Conservation (phyloP, 2,888 invertebrate genomes). For the Gastrophysa polygoni region DNA sequence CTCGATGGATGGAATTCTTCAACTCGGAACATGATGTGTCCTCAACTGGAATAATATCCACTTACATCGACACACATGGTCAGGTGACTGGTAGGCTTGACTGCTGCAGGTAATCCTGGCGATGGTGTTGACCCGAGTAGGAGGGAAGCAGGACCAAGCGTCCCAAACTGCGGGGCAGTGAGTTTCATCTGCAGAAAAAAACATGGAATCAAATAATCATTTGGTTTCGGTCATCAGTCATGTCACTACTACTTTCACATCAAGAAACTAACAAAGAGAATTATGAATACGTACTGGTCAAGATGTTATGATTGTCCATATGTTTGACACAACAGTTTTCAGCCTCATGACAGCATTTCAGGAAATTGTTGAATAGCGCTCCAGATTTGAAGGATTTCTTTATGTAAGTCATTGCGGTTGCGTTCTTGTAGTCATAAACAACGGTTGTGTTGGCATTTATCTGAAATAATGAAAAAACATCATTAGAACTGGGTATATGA, state of each 20-base stretch:
- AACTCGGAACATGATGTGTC: too few species aligned
- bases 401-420: conserved; percentile 37
- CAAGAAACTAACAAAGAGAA: too few species aligned
- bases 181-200: conserved; percentile 37
- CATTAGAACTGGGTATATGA: too few species aligned
- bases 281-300: neutral
- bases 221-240: too few species aligned
- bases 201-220: too few species aligned
- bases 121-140: conserved; percentile 56
- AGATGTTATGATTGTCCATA: conserved; percentile 45
- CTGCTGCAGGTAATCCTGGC: conserved; percentile 63
- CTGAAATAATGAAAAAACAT: conserved; percentile 32
- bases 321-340: conserved; percentile 48
- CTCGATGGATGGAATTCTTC: too few species aligned
- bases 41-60: conserved; percentile 7
- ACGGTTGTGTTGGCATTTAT: conserved; percentile 27
- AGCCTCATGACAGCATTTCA: conserved; percentile 47
- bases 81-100: conserved; percentile 65
- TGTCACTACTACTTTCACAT: too few species aligned
- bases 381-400: conserved; percentile 43
- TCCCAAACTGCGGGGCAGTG: conserved; percentile 67
- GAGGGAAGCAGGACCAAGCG: conserved; percentile 68
- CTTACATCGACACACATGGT: conserved; percentile 63
- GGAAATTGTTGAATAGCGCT: conserved; percentile 45
- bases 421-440: conserved; percentile 35